Conservation (phyloP, 2,888 invertebrate genomes). For the Lamproptera curius region DNA sequence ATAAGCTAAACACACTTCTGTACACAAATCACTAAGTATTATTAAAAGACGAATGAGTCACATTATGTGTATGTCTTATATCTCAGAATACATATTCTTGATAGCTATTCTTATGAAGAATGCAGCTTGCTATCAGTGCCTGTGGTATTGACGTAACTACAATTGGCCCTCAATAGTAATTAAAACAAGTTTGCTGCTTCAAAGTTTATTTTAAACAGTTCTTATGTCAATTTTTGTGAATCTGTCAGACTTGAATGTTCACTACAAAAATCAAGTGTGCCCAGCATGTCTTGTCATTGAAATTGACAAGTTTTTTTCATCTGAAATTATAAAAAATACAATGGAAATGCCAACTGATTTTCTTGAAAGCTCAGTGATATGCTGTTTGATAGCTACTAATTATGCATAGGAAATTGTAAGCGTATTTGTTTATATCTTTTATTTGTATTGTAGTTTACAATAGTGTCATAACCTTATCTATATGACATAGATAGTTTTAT, state of each 20-base stretch:
- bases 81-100: slow-evolving; percentile 44
- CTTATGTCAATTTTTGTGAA: no score
- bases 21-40: no score
- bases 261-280: slow-evolving; percentile 49
- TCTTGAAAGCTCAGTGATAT: slow-evolving; percentile 15
- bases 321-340: slow-evolving; percentile 8
- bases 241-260: slow-evolving; percentile 3
- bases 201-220: no score
- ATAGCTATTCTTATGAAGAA: slow-evolving; percentile 55
- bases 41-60: slow-evolving; percentile 44
- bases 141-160: slow-evolving; percentile 11
- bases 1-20: no score
- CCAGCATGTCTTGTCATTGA: slow-evolving; percentile 43
- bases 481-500: slow-evolving; percentile 27
- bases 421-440: slow-evolving; percentile 28
- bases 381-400: slow-evolving; percentile 23
- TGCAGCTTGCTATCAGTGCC: slow-evolving; percentile 38
- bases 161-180: slow-evolving; percentile 10
- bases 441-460: neutral
- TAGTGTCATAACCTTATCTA: slow-evolving; percentile 1
- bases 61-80: slow-evolving; percentile 45
- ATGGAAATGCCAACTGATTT: slow-evolving; percentile 24
- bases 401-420: slow-evolving; percentile 72
- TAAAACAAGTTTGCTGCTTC: no score
- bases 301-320: slow-evolving; percentile 54